Evolutionary conservation across 2,888 invertebrate species (phyloP).

Genomic region (Invenusta paracnida): DNA sequence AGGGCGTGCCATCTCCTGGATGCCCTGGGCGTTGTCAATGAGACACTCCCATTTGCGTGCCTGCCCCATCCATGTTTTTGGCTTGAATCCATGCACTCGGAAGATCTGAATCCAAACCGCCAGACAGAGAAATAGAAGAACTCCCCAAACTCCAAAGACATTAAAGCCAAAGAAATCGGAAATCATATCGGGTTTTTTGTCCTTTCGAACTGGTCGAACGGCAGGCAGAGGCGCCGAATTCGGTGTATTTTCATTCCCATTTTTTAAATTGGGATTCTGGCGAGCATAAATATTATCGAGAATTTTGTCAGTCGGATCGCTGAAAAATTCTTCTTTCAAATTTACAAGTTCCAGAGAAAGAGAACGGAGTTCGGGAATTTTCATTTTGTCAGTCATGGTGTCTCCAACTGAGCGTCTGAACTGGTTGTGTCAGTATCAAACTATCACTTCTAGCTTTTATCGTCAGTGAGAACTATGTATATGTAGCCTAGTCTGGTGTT

Average conservation of each 20-base stretch:
- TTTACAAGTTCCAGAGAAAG: background rate
- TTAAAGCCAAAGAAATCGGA: constrained; percentile 5
- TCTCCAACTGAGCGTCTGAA: too few species aligned
- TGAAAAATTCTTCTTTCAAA: background rate
- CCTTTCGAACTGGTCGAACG: background rate
- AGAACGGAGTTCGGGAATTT: background rate
- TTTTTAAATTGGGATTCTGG: background rate
- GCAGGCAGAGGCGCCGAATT: background rate
- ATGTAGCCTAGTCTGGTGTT: too few species aligned
- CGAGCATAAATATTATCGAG: background rate
- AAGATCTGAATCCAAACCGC: background rate
- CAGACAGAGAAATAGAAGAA: background rate
- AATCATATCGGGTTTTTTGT: background rate
- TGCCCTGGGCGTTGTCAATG: background rate
- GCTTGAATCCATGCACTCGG: background rate
- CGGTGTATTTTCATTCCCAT: background rate
- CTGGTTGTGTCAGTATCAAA: too few species aligned
- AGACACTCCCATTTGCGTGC: background rate
- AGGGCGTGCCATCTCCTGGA: background rate
- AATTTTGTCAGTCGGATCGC: background rate
- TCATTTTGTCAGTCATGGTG: background rate
- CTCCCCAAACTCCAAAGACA: background rate
- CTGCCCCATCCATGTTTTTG: background rate
- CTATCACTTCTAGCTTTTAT: too few species aligned
- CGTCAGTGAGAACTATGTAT: too few species aligned